A percentile compares a stretch with the other conserved stretches of the same genome.
Conservation (phyloP, 2,888 invertebrate species). For the Erpobdella octoculata region DNA sequence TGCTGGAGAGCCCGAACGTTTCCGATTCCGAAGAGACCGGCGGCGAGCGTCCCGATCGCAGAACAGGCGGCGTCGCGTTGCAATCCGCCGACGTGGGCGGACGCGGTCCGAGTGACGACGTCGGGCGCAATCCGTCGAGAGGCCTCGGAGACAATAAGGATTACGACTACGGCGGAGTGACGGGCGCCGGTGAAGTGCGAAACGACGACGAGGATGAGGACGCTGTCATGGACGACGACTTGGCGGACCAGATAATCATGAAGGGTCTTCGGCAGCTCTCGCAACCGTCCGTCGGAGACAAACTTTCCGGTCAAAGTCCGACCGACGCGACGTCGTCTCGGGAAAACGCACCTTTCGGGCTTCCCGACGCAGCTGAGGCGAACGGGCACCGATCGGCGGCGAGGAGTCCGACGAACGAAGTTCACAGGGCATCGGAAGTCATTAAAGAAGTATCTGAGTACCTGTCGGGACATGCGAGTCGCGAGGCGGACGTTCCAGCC, state of each 20-base stretch:
- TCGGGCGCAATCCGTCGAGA: too few relatives aligned
- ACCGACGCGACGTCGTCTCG: too few relatives aligned
- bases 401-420: too few relatives aligned
- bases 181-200: background rate
- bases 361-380: too few relatives aligned
- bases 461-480: background rate
- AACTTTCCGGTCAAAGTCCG: too few relatives aligned
- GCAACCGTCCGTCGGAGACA: too few relatives aligned
- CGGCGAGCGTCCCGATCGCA: background rate
- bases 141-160: background rate
- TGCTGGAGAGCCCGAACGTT: background rate
- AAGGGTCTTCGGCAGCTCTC: background rate
- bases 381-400: too few relatives aligned
- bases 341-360: too few relatives aligned
- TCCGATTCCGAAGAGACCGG: background rate
- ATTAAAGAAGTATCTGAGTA: background rate
- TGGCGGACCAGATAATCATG: slow-evolving; percentile 22
- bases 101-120: background rate
- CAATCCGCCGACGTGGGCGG: too few relatives aligned
- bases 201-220: slow-evolving; percentile 14
- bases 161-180: background rate
- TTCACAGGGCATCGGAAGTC: too few relatives aligned
- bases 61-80: background rate
- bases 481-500: background rate
- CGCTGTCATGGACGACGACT: slow-evolving; percentile 21